Evolutionary conservation across 2,888 invertebrate genomes (phyloP), one percentile per base, ranked within the genome.

Genomic region (Xestia xanthographa): DNA sequence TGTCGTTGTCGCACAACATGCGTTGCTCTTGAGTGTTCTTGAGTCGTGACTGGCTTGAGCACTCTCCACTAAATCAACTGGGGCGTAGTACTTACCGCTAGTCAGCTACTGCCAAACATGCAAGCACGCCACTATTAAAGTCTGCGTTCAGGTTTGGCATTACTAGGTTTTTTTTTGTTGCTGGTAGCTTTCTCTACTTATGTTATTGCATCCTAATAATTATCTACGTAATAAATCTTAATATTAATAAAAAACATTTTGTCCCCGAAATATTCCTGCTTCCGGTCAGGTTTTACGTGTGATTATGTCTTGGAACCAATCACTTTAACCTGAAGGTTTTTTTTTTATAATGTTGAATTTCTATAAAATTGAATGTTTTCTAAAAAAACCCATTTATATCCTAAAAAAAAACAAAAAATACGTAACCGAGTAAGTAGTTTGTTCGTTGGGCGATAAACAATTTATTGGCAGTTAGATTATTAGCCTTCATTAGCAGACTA

Each of bases 401-500:
- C 5, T 34, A 34, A 34, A 34, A 34, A 26, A 20, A 65, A 65
- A 14, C 11, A 65, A 34, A 63, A n/a, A 66, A 43, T 41, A 45
- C 14, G n/a, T 14, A 26, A 5, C 26, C 38, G 50, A 77, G 26
- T 69, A 29, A 77, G 26, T 69, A 29, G n/a, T 66, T 75, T 29
- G 63, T 72, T 72, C 72, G 74, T 76, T 69, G 45, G 74, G 29
- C 62, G 41, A 69, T 79, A 75, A 65, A 66, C 67, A 65, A 72
- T 85, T 69, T 71, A 80, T 82, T 83, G 76, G 63, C 60, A 77
- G 72, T 82, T 83, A 76, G 38, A 79, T 80, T 66, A 78, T 82
- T 79, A 77, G 50, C 63, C 73, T 83, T 80, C 72, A 83, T 82
- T 83, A 83, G 68, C 43, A 79, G 76, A 85, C 84, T 77, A 74